Base-by-base conservation (phyloP, 2,113 vertebrate species). In the Oreochromis niloticus region DNA sequence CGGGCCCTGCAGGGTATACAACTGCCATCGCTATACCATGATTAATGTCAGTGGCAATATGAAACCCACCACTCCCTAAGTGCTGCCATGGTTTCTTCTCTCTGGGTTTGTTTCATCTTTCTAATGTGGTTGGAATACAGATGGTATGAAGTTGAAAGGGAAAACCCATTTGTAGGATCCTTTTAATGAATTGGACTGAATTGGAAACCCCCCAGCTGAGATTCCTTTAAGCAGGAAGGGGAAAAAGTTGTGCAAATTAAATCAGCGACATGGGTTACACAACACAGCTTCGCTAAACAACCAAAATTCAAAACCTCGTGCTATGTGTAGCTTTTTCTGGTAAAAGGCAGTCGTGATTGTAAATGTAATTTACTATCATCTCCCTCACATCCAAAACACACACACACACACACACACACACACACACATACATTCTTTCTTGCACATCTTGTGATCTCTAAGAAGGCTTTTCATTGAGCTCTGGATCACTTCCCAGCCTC, bases 401-500 rank as follows among this genome's bases (percentile, higher is more conserved):
- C 78, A 17, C 46, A 16, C 46, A 6, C 55, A 48, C 46, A 46
- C 12, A 14, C 43, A 48, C 14, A 6, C 46, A 7, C 34, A 34
- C 34, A 7, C 34, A 8, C 34, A 34, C 5, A 3, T 9, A 30
- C 43, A 75, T 75, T 48, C 73, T 6, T 71, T 9, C 71, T 52
- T 5, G 2, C 83, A 71, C 30, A 87, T 88, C 83, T 84, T 89
- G 87, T 92, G 91, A 93, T 92, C 84, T 84, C 82, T 85, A 79
- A 88, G 88, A 91, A 89, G 91, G 89, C 87, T 92, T 94, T 94
- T 95, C 92, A 92, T 91, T 94, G 88, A 93, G 91, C 88, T 63
- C 84, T 93, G 94, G 93, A 94, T 92, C 85, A n/a, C 81, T 93
- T 94, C 93, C 93, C 92, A 91, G 94, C 30, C 66, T 91, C 85